Base-by-base conservation (phyloP, 1,140 invertebrate species). In the Diorhabda sublineata region DNA sequence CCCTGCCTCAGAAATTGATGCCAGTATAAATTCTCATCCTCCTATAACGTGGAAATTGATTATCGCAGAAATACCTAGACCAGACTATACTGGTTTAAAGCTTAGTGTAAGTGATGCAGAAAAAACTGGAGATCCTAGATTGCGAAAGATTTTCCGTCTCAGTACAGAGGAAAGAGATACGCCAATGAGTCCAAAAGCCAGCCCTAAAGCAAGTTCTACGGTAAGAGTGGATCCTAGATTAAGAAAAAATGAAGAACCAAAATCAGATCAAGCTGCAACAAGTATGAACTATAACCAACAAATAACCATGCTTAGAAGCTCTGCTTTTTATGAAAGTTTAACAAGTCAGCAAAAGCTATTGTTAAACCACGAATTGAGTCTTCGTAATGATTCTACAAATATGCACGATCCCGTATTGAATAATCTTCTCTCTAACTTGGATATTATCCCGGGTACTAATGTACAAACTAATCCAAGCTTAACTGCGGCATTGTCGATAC, bases 1-100 rank as follows among this genome's bases (percentile, higher is more conserved):
- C 11, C 91, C 92, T 2, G 92, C 92, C 45, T 92, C 88, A 2
- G 92, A 95, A 83, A 94, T 95, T 66, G 90, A 94, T 76, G 92
- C 90, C 4, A 92, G 91, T 7, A 85, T 92, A 45, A 87, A 87
- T 44, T 90, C 89, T 61, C 92, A 94, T 82, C 86, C 88, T 0
- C 90, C 89, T 2, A 88, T 93, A 45, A 72, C 80, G 2, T 94
- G 90, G 82, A 89, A 88, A 77, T 83, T 85, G 42, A 65, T 85
- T 47, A 79, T 87, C 3, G 87, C 92, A 41, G 87, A 88, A 67
- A 88, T 92, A 72, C 90, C 91, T 0, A 82, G 87, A 58, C 89
- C 91, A 0, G 89, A 91, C 76, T 94, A 92, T 74, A 87, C 86
- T 0, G 88, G 91, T 63, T 83, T 93, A 42, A 90, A 89, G 77